Evolutionary conservation across 2,888 invertebrate species (phyloP).

Genomic region (Thelaira solivaga): DNA sequence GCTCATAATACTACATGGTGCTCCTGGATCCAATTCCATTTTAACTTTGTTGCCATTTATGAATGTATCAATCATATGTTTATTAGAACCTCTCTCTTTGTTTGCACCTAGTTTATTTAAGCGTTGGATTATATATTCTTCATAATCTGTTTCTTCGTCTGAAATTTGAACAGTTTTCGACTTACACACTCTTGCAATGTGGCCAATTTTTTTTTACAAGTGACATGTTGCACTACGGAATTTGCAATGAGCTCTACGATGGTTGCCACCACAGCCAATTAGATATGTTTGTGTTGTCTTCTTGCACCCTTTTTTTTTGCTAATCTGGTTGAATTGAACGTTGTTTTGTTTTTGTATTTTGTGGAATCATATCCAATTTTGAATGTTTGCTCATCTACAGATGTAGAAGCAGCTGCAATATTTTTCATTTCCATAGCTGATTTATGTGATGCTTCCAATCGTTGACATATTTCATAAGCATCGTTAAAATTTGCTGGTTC

Average conservation of each 20-base stretch:
- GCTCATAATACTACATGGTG: background rate
- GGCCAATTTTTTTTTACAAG: slow-evolving; percentile 3
- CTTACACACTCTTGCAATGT: slow-evolving; percentile 18
- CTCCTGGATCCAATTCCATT: background rate
- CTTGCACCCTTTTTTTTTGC: slow-evolving; percentile 6
- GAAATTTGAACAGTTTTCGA: background rate
- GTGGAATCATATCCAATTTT: slow-evolving; percentile 1
- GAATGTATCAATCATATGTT: background rate
- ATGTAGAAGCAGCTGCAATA: background rate
- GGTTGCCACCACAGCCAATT: background rate
- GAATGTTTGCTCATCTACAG: background rate
- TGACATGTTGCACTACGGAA: slow-evolving; percentile 20
- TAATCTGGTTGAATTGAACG: background rate
- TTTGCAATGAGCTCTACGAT: background rate
- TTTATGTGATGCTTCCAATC: background rate
- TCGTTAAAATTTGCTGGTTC: no score
- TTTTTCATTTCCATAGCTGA: background rate
- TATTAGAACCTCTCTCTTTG: background rate
- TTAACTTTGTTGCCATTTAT: background rate
- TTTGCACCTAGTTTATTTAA: background rate
- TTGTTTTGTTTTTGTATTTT: background rate
- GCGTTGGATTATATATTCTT: background rate
- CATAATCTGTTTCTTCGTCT: background rate
- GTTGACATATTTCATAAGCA: no score
- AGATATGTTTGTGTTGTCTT: no score